Percentiles rank a stretch among this genome's conserved stretches.
phyloP scores from a whole-genome alignment of 2,113 vertebrate genomes.

The Leiothrix lutea region DNA sequence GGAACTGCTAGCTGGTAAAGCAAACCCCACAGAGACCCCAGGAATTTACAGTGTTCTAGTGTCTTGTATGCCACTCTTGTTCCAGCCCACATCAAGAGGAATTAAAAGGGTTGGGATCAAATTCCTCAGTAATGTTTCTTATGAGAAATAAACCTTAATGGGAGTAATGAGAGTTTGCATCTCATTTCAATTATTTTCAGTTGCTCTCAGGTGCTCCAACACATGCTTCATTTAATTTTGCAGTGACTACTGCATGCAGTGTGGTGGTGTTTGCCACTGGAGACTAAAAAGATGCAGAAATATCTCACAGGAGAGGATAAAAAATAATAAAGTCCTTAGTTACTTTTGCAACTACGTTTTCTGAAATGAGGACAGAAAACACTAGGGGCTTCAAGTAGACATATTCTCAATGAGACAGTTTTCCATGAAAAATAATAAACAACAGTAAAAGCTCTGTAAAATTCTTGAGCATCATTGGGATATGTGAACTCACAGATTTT shows the following conservation, averaged over 20 bases:
- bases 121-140: constrained; percentile 12
- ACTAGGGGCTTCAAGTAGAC: not conserved
- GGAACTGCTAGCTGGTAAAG: too few species aligned
- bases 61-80: not conserved
- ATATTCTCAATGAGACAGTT: not conserved
- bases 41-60: too few species aligned
- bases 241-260: constrained; percentile 52
- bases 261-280: constrained; percentile 19
- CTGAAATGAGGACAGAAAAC: not conserved
- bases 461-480: not conserved
- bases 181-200: constrained; percentile 72
- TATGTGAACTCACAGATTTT: not conserved
- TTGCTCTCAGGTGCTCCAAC: constrained; percentile 76
- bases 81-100: not conserved
- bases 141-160: constrained; percentile 62
- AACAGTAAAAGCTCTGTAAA: not conserved
- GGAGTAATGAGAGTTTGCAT: constrained; percentile 42
- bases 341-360: not conserved
- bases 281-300: constrained; percentile 28
- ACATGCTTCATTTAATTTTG: constrained; percentile 73
- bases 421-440: not conserved
- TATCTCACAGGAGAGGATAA: constrained; percentile 39
- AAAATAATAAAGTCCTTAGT: constrained; percentile 29
- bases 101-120: not conserved
- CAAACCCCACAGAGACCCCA: too few species aligned